A percentile compares a stretch with the other conserved stretches of the same genome.
phyloP scores from a whole-genome alignment of 2,113 vertebrate species.

The Alethe diademata region DNA sequence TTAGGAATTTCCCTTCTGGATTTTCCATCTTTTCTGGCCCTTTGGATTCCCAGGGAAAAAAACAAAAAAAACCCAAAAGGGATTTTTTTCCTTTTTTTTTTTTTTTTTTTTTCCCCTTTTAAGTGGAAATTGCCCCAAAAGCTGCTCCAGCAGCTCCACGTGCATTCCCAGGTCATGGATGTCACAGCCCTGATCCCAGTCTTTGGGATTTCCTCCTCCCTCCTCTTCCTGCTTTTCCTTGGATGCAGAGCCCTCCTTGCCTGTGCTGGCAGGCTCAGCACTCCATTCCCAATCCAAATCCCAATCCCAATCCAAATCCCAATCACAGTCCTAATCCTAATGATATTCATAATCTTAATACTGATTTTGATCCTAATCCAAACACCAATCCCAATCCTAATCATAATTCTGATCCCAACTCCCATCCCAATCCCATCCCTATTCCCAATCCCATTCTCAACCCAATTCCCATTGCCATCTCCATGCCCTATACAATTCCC shows the following conservation, averaged over 20 bases:
- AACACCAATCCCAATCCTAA: no score
- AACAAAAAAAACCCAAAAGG: neutral
- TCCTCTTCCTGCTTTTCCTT: neutral
- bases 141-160: neutral
- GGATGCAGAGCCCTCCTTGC: neutral
- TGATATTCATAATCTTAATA: no score
- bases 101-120: neutral
- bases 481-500: no score
- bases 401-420: no score
- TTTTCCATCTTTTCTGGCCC: neutral
- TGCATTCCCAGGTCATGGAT: rapidly evolving
- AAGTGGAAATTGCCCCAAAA: neutral
- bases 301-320: no score
- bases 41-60: neutral
- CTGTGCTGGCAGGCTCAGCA: neutral
- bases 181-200: neutral
- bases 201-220: neutral
- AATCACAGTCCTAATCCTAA: no score
- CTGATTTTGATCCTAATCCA: no score
- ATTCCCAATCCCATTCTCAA: no score
- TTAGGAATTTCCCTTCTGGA: neutral
- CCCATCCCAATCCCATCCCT: no score
- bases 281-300: neutral
- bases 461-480: no score
- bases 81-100: neutral